These are phyloP conservation scores for Montifringilla adamsi DNA, from an alignment of 2,113 vertebrate species.

Conservation along the genomic window DNA sequence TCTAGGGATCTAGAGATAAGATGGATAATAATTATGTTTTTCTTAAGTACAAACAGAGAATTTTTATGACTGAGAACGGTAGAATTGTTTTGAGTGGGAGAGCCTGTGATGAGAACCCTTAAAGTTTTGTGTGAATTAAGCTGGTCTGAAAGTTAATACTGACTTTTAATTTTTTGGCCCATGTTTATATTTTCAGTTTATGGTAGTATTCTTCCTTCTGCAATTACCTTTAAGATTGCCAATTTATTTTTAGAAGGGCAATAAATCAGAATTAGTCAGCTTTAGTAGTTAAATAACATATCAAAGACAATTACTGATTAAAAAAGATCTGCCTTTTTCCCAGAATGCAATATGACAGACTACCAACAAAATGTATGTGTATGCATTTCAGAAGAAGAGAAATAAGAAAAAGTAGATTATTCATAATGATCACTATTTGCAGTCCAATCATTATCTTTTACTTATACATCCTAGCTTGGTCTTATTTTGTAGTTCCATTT, in stretches of 20 bases:
- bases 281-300: background rate
- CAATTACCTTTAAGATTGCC: background rate
- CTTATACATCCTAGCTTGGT: background rate
- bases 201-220: background rate
- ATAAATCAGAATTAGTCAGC: background rate
- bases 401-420: background rate
- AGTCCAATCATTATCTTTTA: background rate
- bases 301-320: background rate
- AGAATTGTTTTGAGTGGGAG: background rate
- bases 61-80: background rate
- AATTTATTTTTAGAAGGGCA: background rate
- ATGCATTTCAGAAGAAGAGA: background rate
- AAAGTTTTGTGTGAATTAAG: background rate
- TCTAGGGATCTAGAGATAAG: background rate
- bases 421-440: background rate
- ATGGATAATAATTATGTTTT: background rate
- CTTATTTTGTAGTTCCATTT: background rate
- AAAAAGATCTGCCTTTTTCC: background rate
- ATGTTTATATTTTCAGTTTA: background rate
- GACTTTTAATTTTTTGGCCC: background rate
- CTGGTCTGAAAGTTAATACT: background rate
- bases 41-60: background rate
- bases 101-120: background rate
- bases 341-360: background rate
- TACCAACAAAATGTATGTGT: background rate